Base-by-base conservation (phyloP, 2,888 invertebrate genomes). In the Drosophila austrosaltans region DNA sequence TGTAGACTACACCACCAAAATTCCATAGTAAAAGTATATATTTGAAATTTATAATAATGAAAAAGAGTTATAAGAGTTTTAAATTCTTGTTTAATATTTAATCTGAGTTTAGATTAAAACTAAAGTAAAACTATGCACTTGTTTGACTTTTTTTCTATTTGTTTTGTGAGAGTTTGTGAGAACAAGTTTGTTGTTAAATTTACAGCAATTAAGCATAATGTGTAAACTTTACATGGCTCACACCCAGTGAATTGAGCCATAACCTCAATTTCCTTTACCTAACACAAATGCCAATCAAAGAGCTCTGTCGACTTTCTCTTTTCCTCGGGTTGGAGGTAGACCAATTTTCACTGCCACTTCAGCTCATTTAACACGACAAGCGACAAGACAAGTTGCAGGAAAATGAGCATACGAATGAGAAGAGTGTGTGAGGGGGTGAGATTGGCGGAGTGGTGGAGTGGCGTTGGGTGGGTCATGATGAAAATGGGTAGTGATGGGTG, bases 301-400 rank as follows among this genome's bases (percentile, higher is more conserved):
- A 22, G 57, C 57, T 7, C 57, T 20, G 25, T 36, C 16, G 2
- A 40, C 8, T 32, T 16, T 36, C 44, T 39, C 53, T 36, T 1
- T 36, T 2, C 39, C 57, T 6, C 22, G 22, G 20, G 44, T 48
- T 25, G 48, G 6, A 48, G 48, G 48, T 25, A 48, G 25, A 42
- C 72, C 64, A 70, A 72, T 75, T 81, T 75, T 68, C 79, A 77
- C 48, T 70, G 75, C 53, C 73, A 75, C 75, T 66, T 72, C 73
- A 68, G 81, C 76, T 78, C 78, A 82, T 76, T 80, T 80, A 80
- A 82, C 72, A 71, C 57, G 74, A 70, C 67, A 70, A 57, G 63
- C 53, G 60, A 53, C 64, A 53, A 53, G 58, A 66, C 63, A 67
- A 61, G 62, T 62, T 58, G 62, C 36, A 10, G 53, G 36, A 28